Conservation (phyloP, 2,113 vertebrate genomes). For the Lophura nycthemera region DNA sequence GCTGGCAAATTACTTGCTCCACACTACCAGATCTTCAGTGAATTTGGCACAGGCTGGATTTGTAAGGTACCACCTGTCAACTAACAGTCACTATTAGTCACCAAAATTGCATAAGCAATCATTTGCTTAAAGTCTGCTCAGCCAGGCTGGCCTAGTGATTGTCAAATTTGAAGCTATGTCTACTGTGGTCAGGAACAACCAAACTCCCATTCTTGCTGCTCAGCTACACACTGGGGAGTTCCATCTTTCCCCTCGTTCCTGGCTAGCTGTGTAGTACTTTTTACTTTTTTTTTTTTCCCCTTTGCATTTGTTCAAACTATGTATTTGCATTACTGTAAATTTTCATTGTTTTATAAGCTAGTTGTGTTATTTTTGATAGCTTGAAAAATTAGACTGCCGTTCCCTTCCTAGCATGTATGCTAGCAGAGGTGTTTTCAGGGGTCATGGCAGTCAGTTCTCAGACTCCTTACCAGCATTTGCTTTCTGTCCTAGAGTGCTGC, state of each 20-base stretch:
- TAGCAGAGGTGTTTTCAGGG: not conserved
- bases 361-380: not conserved
- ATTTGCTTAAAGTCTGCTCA: not conserved
- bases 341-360: not conserved
- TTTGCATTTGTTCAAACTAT: not conserved
- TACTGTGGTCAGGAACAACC: not conserved
- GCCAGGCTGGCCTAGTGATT: not conserved
- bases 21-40: conserved; percentile 11
- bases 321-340: not conserved
- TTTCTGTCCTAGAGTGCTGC: not conserved
- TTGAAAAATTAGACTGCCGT: not conserved
- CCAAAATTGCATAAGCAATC: conserved; percentile 1
- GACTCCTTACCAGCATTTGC: not conserved
- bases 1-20: not conserved
- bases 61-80: conserved; percentile 54
- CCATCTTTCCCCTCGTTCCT: not conserved
- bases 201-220: not conserved
- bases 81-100: conserved; percentile 32
- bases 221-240: not conserved
- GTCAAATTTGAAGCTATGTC: not conserved
- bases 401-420: not conserved
- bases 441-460: not conserved
- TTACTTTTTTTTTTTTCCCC: not conserved
- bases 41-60: conserved; percentile 30
- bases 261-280: not conserved